Conservation (phyloP, 2,797 vertebrate genomes). For the Neoniphon sammara region DNA sequence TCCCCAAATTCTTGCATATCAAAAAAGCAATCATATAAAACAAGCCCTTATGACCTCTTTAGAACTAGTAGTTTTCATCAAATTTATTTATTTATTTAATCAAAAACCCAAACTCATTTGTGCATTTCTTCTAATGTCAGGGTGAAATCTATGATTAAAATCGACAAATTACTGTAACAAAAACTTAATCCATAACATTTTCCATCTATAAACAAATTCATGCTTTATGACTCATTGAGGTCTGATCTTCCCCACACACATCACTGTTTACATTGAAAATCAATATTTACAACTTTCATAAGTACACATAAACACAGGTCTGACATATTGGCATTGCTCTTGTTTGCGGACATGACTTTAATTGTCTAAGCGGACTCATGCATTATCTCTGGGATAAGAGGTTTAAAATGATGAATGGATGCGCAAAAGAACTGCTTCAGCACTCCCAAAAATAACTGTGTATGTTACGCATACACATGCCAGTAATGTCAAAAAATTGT, state of each 20-base stretch:
- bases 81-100: no score
- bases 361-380: slow-evolving; percentile 44
- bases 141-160: no score
- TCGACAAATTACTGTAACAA: no score
- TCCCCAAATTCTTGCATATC: no score
- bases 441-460: slow-evolving; percentile 18
- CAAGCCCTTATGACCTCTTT: no score
- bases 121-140: no score
- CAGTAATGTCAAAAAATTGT: background rate
- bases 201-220: background rate
- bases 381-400: slow-evolving; percentile 31
- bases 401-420: slow-evolving; percentile 32
- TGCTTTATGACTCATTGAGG: background rate
- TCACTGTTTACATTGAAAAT: background rate
- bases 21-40: no score
- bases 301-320: background rate
- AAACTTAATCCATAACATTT: background rate
- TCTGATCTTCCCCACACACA: background rate
- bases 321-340: slow-evolving; percentile 12
- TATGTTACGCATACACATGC: background rate
- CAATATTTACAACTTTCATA: background rate
- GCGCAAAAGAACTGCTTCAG: slow-evolving; percentile 12
- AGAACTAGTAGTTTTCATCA: no score
- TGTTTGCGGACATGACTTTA: slow-evolving; percentile 24
- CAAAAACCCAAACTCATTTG: no score